Percentiles rank a stretch among this genome's conserved stretches.
phyloP scores from a whole-genome alignment of 2,113 vertebrate genomes.

The Mormoops blainvillei region DNA sequence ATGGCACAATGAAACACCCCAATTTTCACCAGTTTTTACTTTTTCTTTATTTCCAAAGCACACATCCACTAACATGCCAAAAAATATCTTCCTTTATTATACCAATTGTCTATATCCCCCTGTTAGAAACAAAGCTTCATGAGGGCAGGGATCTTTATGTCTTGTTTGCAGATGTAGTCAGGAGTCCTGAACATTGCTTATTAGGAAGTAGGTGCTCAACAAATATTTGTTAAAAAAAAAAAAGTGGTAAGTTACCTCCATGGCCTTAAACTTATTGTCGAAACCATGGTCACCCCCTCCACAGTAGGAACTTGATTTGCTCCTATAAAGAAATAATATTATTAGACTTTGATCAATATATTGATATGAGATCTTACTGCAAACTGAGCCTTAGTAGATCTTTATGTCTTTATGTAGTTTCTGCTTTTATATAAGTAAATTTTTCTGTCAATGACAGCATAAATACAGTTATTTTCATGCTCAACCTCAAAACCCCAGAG shows the following conservation, averaged over 20 bases:
- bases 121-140: not conserved
- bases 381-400: not conserved
- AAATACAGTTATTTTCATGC: not conserved
- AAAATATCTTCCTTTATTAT: not conserved
- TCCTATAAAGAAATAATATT: constrained; percentile 75
- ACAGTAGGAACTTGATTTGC: constrained; percentile 75
- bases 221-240: not conserved
- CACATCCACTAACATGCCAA: not conserved
- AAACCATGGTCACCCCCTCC: constrained; percentile 92
- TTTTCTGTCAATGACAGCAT: not conserved
- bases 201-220: not conserved
- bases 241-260: constrained; percentile 86
- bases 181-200: not conserved
- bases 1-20: not conserved
- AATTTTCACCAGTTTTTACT: not conserved
- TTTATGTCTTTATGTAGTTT: not conserved
- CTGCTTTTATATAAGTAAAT: not conserved
- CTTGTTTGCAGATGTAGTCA: not conserved
- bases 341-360: not conserved
- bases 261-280: constrained; percentile 92
- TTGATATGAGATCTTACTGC: not conserved
- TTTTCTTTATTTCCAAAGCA: not conserved
- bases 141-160: not conserved
- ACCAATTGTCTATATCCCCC: not conserved
- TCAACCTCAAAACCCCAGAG: not conserved